Percentiles rank a stretch among this genome's conserved stretches.
These are phyloP conservation scores for Drosophila merina DNA, from an alignment of 2,888 invertebrate species.

Conservation along the genomic window DNA sequence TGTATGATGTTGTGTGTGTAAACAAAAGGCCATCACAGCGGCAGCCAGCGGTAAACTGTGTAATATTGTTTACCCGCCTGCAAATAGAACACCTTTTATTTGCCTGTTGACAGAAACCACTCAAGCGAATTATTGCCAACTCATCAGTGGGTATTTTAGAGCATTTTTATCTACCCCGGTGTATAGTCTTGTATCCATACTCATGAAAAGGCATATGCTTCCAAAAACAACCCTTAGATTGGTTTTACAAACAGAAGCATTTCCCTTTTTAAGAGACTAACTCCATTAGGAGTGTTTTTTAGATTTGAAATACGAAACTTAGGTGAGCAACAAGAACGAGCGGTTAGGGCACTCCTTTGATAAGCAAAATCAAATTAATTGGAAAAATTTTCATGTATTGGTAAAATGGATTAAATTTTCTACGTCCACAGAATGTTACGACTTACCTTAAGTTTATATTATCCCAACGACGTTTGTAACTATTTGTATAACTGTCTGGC, in stretches of 20 bases:
- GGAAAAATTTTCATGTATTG: slow-evolving; percentile 47
- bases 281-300: slow-evolving; percentile 17
- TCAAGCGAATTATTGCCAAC: slow-evolving; percentile 76
- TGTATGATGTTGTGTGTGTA: slow-evolving; percentile 71
- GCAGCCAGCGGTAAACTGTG: slow-evolving; percentile 36
- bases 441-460: no score
- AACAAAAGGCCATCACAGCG: slow-evolving; percentile 68
- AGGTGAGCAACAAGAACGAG: slow-evolving; percentile 29
- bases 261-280: slow-evolving; percentile 54
- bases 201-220: slow-evolving; percentile 65
- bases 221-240: slow-evolving; percentile 46
- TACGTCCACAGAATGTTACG: no score
- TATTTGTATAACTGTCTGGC: no score
- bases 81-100: slow-evolving; percentile 71
- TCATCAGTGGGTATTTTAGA: slow-evolving; percentile 75
- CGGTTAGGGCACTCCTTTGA: slow-evolving; percentile 37
- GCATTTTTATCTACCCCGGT: slow-evolving; percentile 57
- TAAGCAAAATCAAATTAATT: slow-evolving; percentile 66
- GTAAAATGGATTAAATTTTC: not conserved
- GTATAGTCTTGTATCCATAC: slow-evolving; percentile 31
- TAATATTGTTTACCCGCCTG: slow-evolving; percentile 60
- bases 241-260: slow-evolving; percentile 40
- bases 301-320: slow-evolving; percentile 58
- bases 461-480: no score
- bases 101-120: slow-evolving; percentile 77